These are phyloP conservation scores for Hoplostethus atlanticus DNA, from an alignment of 2,797 vertebrate species.

Conservation along the genomic window DNA sequence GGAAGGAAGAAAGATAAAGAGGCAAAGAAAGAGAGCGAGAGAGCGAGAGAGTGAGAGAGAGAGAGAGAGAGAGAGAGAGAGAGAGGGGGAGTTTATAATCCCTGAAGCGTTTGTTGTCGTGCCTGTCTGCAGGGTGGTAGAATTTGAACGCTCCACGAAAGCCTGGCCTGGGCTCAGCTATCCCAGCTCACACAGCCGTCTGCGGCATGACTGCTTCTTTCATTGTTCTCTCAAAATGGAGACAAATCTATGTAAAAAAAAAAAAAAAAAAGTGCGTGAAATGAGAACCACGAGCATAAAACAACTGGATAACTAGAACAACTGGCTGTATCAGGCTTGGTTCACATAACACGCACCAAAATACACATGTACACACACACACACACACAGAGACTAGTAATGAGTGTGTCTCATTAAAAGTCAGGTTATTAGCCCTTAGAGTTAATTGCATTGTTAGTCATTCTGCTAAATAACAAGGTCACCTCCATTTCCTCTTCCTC, in stretches of 20 bases:
- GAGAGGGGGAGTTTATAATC: constrained; percentile 50
- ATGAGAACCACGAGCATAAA: constrained; percentile 13
- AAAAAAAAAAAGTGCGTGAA: constrained; percentile 13
- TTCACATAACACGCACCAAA: not conserved
- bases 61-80: constrained; percentile 30
- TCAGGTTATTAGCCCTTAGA: constrained; percentile 34
- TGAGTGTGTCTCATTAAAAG: constrained; percentile 36
- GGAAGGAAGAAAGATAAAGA: no score
- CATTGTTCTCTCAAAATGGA: constrained; percentile 46
- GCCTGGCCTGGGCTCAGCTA: constrained; percentile 40
- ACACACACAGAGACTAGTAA: constrained; percentile 20
- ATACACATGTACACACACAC: not conserved
- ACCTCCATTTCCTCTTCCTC: constrained; percentile 12
- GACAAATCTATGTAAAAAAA: constrained; percentile 29
- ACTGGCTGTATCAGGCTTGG: not conserved
- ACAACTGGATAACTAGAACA: not conserved
- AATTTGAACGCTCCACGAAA: constrained; percentile 53
- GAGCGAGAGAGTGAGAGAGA: constrained; percentile 25
- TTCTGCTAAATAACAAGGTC: constrained; percentile 47
- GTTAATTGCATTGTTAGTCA: constrained; percentile 46
- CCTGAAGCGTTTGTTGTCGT: constrained; percentile 56
- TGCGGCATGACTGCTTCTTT: constrained; percentile 28
- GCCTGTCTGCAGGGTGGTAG: constrained; percentile 59
- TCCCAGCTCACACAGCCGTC: constrained; percentile 48
- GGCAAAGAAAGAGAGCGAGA: constrained; percentile 33